Conservation (phyloP, 2,113 vertebrate species). For the Salvelinus fontinalis region DNA sequence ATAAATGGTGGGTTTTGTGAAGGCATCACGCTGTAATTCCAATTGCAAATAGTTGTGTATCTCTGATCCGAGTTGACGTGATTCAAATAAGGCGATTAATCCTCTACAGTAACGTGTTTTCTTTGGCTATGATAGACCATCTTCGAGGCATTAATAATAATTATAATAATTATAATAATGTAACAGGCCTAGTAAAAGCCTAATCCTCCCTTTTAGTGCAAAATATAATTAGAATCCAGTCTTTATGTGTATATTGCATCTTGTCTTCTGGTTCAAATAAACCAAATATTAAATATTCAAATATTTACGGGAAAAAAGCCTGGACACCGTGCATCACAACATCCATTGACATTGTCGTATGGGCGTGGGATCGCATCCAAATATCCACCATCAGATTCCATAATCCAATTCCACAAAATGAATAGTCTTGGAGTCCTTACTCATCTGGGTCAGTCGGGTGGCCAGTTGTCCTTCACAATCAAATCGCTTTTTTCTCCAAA, state of each 20-base stretch:
- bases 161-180: neutral
- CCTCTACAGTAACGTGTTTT: slow-evolving; percentile 42
- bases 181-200: neutral
- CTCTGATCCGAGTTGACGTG: slow-evolving; percentile 29
- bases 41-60: slow-evolving; percentile 21
- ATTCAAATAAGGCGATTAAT: slow-evolving; percentile 36
- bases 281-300: slow-evolving; percentile 35
- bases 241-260: neutral
- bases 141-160: slow-evolving; percentile 26
- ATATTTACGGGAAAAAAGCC: slow-evolving; percentile 56
- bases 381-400: slow-evolving; percentile 37
- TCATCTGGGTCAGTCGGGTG: slow-evolving; percentile 37
- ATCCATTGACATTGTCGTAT: slow-evolving; percentile 66
- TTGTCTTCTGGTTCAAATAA: slow-evolving; percentile 7
- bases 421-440: slow-evolving; percentile 28
- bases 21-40: slow-evolving; percentile 24
- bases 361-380: slow-evolving; percentile 68
- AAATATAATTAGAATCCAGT: neutral
- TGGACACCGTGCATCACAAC: slow-evolving; percentile 56
- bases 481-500: slow-evolving; percentile 30
- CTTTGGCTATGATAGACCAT: slow-evolving; percentile 23
- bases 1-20: slow-evolving; percentile 13
- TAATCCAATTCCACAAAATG: slow-evolving; percentile 24
- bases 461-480: slow-evolving; percentile 34
- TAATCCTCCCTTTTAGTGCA: neutral